phyloP scores from a whole-genome alignment of 2,888 invertebrate species.

The Myopa tessellatipennis region DNA sequence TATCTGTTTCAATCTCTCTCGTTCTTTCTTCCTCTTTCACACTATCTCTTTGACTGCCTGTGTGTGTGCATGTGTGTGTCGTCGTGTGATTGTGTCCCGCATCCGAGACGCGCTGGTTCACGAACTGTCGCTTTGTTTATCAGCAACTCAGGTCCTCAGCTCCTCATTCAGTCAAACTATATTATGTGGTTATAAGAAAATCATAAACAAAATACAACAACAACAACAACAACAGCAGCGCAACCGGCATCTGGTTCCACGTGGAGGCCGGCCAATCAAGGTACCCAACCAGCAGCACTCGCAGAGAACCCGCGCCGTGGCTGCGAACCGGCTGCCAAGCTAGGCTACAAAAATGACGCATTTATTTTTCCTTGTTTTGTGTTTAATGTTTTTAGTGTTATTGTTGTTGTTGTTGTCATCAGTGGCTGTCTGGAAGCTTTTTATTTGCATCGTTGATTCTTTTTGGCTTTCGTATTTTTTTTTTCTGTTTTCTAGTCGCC shows the following conservation, averaged over 20 bases:
- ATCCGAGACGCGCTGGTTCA: no score
- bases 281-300: neutral
- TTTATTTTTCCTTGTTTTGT: conserved; percentile 4
- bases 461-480: neutral
- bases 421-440: neutral
- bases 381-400: conserved; percentile 6
- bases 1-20: neutral
- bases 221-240: neutral
- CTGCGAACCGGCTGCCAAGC: neutral
- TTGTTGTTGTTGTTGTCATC: neutral
- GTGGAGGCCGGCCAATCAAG: neutral
- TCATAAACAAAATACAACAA: neutral
- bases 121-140: neutral
- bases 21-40: neutral
- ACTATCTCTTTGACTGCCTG: no score
- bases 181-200: neutral
- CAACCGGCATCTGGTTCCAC: conserved; percentile 12
- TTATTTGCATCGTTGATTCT: neutral
- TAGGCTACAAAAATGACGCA: neutral
- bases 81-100: no score
- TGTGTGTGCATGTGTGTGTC: no score
- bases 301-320: neutral
- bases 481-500: neutral
- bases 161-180: neutral
- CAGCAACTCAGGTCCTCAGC: neutral